A percentile compares a stretch with the other conserved stretches of the same genome.
Conservation (phyloP, 2,888 invertebrate species). For the Ligdia adustata region DNA sequence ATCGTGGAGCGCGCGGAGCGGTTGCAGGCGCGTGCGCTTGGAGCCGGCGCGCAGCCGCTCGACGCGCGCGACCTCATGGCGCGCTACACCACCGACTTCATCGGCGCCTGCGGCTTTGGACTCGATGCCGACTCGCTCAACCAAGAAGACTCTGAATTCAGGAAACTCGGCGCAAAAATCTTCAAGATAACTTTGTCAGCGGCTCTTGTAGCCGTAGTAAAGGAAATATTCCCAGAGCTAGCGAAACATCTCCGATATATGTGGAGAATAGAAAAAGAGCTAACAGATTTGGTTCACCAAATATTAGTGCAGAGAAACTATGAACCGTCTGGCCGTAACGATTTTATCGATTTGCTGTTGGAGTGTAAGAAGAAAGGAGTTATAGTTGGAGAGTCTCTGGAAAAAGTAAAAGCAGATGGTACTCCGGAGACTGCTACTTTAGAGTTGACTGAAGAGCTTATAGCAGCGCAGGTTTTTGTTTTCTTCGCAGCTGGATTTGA, state of each 20-base stretch:
- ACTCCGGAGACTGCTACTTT: constrained; percentile 42
- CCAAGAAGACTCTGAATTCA: constrained; percentile 56
- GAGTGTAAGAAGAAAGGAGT: constrained; percentile 54
- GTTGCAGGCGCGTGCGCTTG: constrained; percentile 49
- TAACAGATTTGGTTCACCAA: constrained; percentile 50
- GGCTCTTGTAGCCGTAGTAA: constrained; percentile 42
- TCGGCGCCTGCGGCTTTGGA: constrained; percentile 64
- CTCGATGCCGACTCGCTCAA: constrained; percentile 59
- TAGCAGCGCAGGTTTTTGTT: constrained; percentile 59
- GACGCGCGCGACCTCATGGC: constrained; percentile 67
- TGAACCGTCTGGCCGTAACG: constrained; percentile 54
- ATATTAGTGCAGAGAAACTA: constrained; percentile 56
- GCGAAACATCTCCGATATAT: constrained; percentile 48
- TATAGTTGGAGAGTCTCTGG: constrained; percentile 55
- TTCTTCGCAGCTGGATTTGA: constrained; percentile 66
- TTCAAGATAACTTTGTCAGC: constrained; percentile 42
- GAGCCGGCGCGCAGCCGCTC: constrained; percentile 42
- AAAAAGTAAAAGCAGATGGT: constrained; percentile 49
- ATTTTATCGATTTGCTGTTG: constrained; percentile 59
- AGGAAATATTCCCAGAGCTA: constrained; percentile 51
- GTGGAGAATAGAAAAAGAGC: constrained; percentile 46
- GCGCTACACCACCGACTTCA: constrained; percentile 64
- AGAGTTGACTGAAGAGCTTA: constrained; percentile 52
- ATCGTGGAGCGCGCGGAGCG: constrained; percentile 58
- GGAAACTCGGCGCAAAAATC: constrained; percentile 56